phyloP scores from a whole-genome alignment of 1,140 invertebrate genomes.

The Drosophila murphyi region DNA sequence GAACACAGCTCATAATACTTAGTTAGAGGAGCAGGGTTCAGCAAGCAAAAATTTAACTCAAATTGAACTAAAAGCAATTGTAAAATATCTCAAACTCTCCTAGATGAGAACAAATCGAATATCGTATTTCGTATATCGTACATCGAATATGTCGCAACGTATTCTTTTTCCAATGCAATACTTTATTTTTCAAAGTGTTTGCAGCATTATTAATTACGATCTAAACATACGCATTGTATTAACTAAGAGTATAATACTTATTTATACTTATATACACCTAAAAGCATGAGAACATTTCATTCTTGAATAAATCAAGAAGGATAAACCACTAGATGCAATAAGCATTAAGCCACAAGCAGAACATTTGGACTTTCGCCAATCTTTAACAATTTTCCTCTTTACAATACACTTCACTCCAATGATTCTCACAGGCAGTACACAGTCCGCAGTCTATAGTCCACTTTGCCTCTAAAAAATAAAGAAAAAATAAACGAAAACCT shows the following conservation, averaged over 20 bases:
- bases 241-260: slow-evolving; percentile 53
- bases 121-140: slow-evolving; percentile 15
- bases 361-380: slow-evolving; percentile 18
- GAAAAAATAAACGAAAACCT: neutral
- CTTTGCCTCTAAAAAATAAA: neutral
- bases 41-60: slow-evolving; percentile 28
- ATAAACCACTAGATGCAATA: slow-evolving; percentile 56
- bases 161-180: slow-evolving; percentile 55
- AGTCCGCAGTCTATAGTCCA: neutral
- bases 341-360: slow-evolving; percentile 54
- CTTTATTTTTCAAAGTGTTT: slow-evolving; percentile 82
- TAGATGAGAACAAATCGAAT: slow-evolving; percentile 30
- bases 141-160: slow-evolving; percentile 24
- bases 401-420: slow-evolving; percentile 19
- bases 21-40: slow-evolving; percentile 17
- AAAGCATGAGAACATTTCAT: slow-evolving; percentile 57
- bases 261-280: slow-evolving; percentile 9
- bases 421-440: slow-evolving; percentile 17
- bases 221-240: slow-evolving; percentile 53
- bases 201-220: slow-evolving; percentile 49
- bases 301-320: slow-evolving; percentile 9
- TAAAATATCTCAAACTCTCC: slow-evolving; percentile 69
- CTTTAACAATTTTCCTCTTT: slow-evolving; percentile 7
- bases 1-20: slow-evolving; percentile 11
- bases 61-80: slow-evolving; percentile 76